phyloP scores from a whole-genome alignment of 2,797 vertebrate genomes.

The Mus caroli region DNA sequence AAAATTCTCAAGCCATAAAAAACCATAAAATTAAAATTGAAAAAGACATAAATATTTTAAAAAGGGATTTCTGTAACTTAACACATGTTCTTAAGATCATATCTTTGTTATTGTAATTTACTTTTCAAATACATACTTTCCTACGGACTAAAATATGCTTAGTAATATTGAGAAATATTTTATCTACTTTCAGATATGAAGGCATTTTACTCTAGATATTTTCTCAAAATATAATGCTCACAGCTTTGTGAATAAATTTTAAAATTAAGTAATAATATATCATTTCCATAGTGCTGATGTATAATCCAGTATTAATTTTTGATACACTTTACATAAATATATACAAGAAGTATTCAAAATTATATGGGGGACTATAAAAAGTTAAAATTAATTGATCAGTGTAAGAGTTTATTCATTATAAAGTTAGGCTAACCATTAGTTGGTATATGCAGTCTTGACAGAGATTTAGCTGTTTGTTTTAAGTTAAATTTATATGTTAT shows the following conservation, averaged over 20 bases:
- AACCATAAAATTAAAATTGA: not conserved
- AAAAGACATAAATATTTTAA: not conserved
- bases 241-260: constrained; percentile 40
- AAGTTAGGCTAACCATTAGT: constrained; percentile 1
- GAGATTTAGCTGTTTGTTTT: not conserved
- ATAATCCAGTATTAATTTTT: not conserved
- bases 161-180: constrained; percentile 6
- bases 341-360: not conserved
- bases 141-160: constrained; percentile 2
- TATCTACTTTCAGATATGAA: not conserved
- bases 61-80: constrained; percentile 28
- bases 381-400: not conserved
- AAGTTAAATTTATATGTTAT: constrained; percentile 12
- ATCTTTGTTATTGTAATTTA: not conserved
- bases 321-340: not conserved
- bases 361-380: not conserved
- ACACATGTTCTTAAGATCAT: not conserved
- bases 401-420: not conserved
- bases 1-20: not conserved
- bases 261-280: not conserved
- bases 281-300: not conserved
- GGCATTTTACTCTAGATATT: not conserved
- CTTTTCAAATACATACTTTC: not conserved
- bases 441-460: not conserved
- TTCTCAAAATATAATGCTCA: constrained; percentile 31